Percentiles rank a stretch among this genome's conserved stretches.
Conservation (phyloP, 2,797 vertebrate species). For the Tarsius wallacei region DNA sequence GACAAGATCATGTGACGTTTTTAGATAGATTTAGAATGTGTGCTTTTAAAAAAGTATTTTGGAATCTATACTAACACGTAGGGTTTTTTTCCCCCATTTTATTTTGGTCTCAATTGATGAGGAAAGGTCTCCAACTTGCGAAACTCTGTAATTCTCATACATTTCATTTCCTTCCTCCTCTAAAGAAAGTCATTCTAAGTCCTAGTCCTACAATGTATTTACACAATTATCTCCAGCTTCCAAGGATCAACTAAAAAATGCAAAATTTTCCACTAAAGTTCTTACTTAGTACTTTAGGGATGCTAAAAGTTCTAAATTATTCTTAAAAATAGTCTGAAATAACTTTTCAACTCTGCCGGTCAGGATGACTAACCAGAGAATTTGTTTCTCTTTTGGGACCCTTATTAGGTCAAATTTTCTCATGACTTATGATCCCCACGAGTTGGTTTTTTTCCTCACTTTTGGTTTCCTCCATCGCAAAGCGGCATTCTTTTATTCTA, state of each 20-base stretch:
- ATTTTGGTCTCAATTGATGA: neutral
- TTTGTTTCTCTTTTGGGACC: slow-evolving; percentile 39
- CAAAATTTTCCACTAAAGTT: neutral
- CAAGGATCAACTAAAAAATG: neutral
- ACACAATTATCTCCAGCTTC: slow-evolving; percentile 2
- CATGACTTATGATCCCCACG: slow-evolving; percentile 60
- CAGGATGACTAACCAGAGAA: slow-evolving; percentile 36
- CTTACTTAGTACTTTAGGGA: slow-evolving; percentile 11
- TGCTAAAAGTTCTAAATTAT: slow-evolving; percentile 17
- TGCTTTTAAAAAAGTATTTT: slow-evolving; percentile 51
- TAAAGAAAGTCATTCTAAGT: neutral
- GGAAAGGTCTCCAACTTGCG: slow-evolving; percentile 15
- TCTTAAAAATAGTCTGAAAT: neutral
- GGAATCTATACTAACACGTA: slow-evolving; percentile 41
- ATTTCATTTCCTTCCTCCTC: slow-evolving; percentile 26
- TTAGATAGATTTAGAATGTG: slow-evolving; percentile 5
- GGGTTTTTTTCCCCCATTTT: neutral
- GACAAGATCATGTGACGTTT: neutral
- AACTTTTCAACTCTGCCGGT: slow-evolving; percentile 49
- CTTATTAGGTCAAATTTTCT: slow-evolving; percentile 40
- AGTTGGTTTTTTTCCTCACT: neutral
- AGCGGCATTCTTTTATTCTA: neutral
- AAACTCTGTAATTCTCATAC: slow-evolving; percentile 3
- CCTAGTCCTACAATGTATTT: neutral
- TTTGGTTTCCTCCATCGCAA: neutral